Percentiles rank a stretch among this genome's conserved stretches.
These are phyloP conservation scores for Oligia latruncula DNA, from an alignment of 2,888 invertebrate species.

Conservation along the genomic window DNA sequence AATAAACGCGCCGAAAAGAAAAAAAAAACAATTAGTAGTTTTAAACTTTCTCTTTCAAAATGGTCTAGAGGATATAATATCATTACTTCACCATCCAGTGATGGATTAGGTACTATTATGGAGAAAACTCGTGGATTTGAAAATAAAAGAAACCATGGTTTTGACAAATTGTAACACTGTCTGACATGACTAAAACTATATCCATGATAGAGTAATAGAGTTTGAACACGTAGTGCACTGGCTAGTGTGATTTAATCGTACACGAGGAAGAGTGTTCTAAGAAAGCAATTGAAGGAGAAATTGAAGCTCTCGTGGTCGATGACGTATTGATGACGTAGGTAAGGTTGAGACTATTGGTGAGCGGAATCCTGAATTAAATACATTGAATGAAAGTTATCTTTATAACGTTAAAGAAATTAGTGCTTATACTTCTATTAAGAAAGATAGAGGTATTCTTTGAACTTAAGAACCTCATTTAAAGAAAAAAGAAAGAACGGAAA, in stretches of 20 bases:
- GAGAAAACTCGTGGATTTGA: neutral
- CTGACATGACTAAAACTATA: neutral
- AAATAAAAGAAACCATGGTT: neutral
- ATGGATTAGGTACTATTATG: neutral
- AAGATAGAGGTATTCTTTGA: too few species aligned
- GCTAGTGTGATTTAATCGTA: neutral
- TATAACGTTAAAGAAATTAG: too few species aligned
- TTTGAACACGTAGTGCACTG: too few species aligned
- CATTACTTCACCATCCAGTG: conserved; percentile 20
- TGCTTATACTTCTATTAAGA: neutral
- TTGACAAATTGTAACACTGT: neutral
- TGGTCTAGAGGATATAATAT: conserved; percentile 17
- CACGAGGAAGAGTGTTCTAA: neutral
- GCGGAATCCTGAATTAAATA: neutral
- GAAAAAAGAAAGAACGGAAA: neutral
- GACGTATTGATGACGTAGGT: neutral
- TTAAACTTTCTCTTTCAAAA: conserved; percentile 35
- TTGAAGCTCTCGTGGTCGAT: neutral
- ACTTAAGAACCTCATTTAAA: neutral
- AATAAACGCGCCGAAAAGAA: neutral
- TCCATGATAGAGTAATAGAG: neutral
- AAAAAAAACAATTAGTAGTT: conserved; percentile 18
- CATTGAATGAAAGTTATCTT: neutral
- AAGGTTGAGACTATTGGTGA: too few species aligned
- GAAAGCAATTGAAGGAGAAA: neutral